phyloP scores from a whole-genome alignment of 2,797 vertebrate species.

The Galaxias olidus region DNA sequence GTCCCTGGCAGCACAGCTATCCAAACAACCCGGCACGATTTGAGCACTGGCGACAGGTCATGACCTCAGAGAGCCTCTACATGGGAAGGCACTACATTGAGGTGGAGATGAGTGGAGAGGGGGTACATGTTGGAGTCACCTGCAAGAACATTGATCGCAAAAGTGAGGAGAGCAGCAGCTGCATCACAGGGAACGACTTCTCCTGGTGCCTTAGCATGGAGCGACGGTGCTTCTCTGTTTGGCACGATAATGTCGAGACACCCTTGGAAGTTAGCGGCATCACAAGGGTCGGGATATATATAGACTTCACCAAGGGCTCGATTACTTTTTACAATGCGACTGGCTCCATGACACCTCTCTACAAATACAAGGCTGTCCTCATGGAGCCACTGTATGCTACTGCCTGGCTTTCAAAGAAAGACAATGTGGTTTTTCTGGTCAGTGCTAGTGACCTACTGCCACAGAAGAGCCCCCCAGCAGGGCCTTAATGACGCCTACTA shows the following conservation, averaged over 20 bases:
- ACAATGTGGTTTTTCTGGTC: slow-evolving; percentile 57
- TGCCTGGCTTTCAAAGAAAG: slow-evolving; percentile 80
- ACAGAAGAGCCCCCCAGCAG: background rate
- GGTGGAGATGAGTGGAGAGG: slow-evolving; percentile 66
- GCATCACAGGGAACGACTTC: slow-evolving; percentile 73
- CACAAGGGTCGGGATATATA: slow-evolving; percentile 64
- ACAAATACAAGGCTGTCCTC: slow-evolving; percentile 65
- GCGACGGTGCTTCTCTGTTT: slow-evolving; percentile 68
- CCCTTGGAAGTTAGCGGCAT: slow-evolving; percentile 54
- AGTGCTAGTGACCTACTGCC: slow-evolving; percentile 19
- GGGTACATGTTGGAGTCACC: slow-evolving; percentile 62
- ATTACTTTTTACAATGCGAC: slow-evolving; percentile 69
- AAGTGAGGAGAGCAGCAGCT: slow-evolving; percentile 62
- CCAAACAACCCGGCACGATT: slow-evolving; percentile 67
- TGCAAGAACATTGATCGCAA: slow-evolving; percentile 72
- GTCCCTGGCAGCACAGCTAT: slow-evolving; percentile 77
- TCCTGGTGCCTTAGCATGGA: slow-evolving; percentile 75
- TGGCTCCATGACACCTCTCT: slow-evolving; percentile 56
- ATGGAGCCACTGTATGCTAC: slow-evolving; percentile 64
- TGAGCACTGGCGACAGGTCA: slow-evolving; percentile 69
- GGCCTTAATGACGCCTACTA: background rate
- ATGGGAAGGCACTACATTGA: slow-evolving; percentile 71
- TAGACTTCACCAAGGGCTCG: slow-evolving; percentile 59
- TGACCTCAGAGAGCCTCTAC: slow-evolving; percentile 75
- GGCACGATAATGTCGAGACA: slow-evolving; percentile 67